These are phyloP conservation scores for Brevipalpus yothersi DNA, from an alignment of 1,140 invertebrate species.

Conservation along the genomic window DNA sequence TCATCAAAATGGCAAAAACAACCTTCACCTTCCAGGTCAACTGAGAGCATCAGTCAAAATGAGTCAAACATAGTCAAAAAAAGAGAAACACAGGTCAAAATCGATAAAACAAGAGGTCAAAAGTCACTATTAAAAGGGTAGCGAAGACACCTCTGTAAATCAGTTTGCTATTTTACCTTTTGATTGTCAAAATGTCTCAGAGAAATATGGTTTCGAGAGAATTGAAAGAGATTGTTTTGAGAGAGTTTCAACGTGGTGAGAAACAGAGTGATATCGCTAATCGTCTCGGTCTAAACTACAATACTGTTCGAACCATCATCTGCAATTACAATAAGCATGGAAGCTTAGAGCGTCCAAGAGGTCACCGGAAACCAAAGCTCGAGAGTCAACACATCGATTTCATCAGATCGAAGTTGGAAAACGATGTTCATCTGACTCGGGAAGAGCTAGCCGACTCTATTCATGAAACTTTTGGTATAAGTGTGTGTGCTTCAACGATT, in stretches of 20 bases:
- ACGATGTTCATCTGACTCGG: neutral
- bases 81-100: too few relatives aligned
- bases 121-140: too few relatives aligned
- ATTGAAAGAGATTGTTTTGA: neutral
- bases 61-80: too few relatives aligned
- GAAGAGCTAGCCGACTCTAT: neutral
- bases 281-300: conserved; percentile 28
- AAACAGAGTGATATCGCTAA: neutral
- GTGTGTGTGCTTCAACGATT: neutral
- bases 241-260: neutral
- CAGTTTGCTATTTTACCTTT: too few relatives aligned
- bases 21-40: too few relatives aligned
- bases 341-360: neutral
- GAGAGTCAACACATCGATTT: neutral
- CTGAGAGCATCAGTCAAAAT: too few relatives aligned
- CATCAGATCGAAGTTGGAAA: neutral
- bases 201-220: neutral
- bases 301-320: conserved; percentile 37
- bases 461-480: neutral
- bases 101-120: too few relatives aligned
- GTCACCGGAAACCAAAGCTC: neutral
- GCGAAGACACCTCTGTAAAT: too few relatives aligned
- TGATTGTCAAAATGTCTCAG: neutral
- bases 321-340: conserved; percentile 19
- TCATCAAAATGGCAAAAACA: too few relatives aligned